Evolutionary conservation across 2,797 vertebrate species (phyloP), one percentile per base, ranked within the genome.

Genomic region (Gobionotothen gibberifrons): DNA sequence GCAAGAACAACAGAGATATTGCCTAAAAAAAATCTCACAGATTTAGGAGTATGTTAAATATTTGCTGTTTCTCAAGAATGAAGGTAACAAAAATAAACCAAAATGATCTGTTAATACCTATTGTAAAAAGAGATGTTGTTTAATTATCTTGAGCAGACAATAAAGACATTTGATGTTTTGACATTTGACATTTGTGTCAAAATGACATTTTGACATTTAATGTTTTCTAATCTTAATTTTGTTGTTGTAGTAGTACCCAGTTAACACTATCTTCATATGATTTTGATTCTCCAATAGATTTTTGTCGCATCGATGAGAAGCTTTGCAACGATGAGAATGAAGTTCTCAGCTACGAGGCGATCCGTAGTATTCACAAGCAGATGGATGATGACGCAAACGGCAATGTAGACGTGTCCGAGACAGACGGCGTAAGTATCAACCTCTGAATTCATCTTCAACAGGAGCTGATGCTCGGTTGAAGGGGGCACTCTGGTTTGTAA

Each of bases 311-410:
- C 0, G 98, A 99, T 80, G 84, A 92, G 65, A 90, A 89, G 0
- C 88, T 97, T 54, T 99, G 98, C 92, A 94, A 95, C 16, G 94
- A 97, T 16, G 96, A 97, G 68, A 98, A 97, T 0, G 94, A 92
- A 79, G 77, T 95, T 83, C 96, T 98, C 69, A 98, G 96, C 92
- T 99, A 96, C 2, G 98, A 99, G 79, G 96, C 98, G 0, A 96
- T 99, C 73, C 95, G 97, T 75, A 97, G 84, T 86, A 99, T 99
- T 91, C 98, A 99, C 92, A 99, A 99, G 68, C 96, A 97, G 93
- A 99, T 99, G 98, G 98, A 99, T 0, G 98, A 99, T 6, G 98
- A 99, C 0, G 97, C 96, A 86, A 99, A 99, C 3, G 98, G 98
- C 71, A 97, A 98, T 1, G 97, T 99, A 69, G 98, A 99, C 1